phyloP scores from a whole-genome alignment of 2,888 invertebrate species.

The Mactromeris polynyma region DNA sequence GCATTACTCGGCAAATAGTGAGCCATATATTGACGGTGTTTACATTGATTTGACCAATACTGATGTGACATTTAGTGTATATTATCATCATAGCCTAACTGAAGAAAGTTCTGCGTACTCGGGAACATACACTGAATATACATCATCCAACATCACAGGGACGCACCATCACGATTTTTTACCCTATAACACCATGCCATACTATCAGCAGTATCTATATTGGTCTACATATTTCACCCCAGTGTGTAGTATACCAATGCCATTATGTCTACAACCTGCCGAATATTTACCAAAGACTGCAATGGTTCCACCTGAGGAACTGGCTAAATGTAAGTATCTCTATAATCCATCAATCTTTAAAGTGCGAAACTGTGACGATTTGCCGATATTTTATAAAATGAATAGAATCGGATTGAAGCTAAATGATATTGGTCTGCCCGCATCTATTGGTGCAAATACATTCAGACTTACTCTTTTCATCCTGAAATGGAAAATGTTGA shows the following conservation, averaged over 20 bases:
- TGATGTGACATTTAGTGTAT: slow-evolving; percentile 83
- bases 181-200: slow-evolving; percentile 54
- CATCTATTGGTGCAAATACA: background rate
- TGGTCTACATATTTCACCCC: slow-evolving; percentile 73
- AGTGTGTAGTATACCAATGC: slow-evolving; percentile 71
- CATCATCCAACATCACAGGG: slow-evolving; percentile 53
- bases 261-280: slow-evolving; percentile 77
- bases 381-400: no score
- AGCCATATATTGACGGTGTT: slow-evolving; percentile 76
- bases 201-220: slow-evolving; percentile 73
- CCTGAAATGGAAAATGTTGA: background rate
- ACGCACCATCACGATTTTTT: slow-evolving; percentile 50
- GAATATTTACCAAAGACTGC: slow-evolving; percentile 78
- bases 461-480: background rate
- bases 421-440: background rate
- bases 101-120: slow-evolving; percentile 51
- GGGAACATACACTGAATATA: slow-evolving; percentile 66
- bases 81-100: slow-evolving; percentile 82
- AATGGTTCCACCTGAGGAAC: slow-evolving; percentile 83
- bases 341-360: background rate
- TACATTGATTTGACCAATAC: slow-evolving; percentile 85
- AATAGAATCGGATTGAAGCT: background rate
- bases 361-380: no score
- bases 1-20: slow-evolving; percentile 47
- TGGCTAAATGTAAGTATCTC: slow-evolving; percentile 84